phyloP scores from a whole-genome alignment of 2,113 vertebrate genomes.

The Oncorhynchus mykiss region DNA sequence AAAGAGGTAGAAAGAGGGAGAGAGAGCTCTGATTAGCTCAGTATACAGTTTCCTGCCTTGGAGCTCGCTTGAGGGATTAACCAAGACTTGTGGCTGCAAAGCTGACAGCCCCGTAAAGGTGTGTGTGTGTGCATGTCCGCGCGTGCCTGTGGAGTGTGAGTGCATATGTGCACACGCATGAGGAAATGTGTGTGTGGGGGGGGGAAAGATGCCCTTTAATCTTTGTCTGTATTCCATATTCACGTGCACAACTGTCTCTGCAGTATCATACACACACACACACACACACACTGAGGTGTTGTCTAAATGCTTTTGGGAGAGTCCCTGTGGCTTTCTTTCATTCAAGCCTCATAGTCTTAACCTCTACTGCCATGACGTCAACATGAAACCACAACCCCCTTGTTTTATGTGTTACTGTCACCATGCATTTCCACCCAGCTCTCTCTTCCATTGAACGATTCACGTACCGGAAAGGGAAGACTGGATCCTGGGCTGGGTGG shows the following conservation, averaged over 20 bases:
- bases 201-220: background rate
- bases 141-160: background rate
- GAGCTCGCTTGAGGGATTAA: conserved; percentile 55
- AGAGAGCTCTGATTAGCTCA: conserved; percentile 37
- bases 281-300: conserved; percentile 29
- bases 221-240: conserved; percentile 40
- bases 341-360: conserved; percentile 44
- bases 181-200: conserved; percentile 5
- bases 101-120: conserved; percentile 48
- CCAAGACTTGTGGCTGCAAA: conserved; percentile 52
- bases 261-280: too few species aligned
- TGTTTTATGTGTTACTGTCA: conserved; percentile 68
- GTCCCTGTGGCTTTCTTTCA: conserved; percentile 52
- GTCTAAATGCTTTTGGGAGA: conserved; percentile 60
- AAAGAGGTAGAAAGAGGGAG: too few species aligned
- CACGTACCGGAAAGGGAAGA: conserved; percentile 26
- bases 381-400: conserved; percentile 55
- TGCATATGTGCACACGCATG: background rate
- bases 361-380: conserved; percentile 70
- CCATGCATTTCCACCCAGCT: conserved; percentile 57
- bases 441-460: conserved; percentile 43
- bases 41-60: conserved; percentile 63
- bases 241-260: conserved; percentile 29
- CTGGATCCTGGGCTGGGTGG: conserved; percentile 13
- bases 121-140: conserved; percentile 17